These are phyloP conservation scores for Eulemur mongoz DNA, from an alignment of 2,797 vertebrate species.

Conservation along the genomic window DNA sequence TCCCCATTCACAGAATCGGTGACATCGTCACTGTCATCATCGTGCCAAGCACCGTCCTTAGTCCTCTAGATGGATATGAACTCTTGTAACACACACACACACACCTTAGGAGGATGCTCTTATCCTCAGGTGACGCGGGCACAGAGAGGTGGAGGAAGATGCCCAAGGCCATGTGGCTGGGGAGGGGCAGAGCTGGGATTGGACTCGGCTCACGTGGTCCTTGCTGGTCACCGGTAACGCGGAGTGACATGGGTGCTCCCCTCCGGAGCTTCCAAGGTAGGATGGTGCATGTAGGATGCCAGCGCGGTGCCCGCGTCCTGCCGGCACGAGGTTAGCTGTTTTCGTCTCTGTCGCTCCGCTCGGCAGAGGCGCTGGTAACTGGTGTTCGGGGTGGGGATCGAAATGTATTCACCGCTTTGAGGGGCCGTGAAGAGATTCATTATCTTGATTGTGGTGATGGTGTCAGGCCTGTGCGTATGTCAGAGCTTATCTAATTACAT, in stretches of 20 bases:
- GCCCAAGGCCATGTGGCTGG: background rate
- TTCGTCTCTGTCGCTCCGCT: fast-evolving
- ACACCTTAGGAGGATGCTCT: no score
- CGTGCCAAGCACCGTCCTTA: background rate
- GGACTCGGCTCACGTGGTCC: background rate
- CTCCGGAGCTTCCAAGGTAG: background rate
- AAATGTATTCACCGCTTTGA: fast-evolving
- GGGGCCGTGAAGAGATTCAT: background rate
- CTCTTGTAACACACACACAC: background rate
- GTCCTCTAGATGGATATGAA: background rate
- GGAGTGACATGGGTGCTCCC: fast-evolving
- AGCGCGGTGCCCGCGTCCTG: fast-evolving
- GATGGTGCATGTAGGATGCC: fast-evolving
- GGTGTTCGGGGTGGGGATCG: background rate
- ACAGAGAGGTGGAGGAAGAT: background rate
- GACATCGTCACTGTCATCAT: fast-evolving
- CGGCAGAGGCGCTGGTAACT: background rate
- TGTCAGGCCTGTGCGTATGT: fast-evolving
- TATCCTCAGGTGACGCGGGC: no score
- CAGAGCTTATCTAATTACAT: background rate
- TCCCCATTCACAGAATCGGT: background rate
- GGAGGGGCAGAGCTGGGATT: background rate
- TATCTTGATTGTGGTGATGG: background rate
- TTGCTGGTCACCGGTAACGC: fast-evolving
- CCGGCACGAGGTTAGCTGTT: fast-evolving